Conservation (phyloP, 2,797 vertebrate genomes). For the Buceros bicornis region DNA sequence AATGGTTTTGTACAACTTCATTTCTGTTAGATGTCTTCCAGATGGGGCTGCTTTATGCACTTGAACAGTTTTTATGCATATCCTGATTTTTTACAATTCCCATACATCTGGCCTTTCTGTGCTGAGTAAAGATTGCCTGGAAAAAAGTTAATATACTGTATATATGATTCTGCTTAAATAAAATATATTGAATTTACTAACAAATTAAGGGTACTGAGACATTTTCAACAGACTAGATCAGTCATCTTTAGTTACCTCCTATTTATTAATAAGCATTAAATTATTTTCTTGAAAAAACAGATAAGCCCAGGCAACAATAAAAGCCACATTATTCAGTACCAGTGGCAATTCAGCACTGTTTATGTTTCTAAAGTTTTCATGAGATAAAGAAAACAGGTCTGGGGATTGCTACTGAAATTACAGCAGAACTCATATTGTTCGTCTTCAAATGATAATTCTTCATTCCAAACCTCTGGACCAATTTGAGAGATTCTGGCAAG, state of each 20-base stretch:
- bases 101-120: constrained; percentile 92
- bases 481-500: constrained; percentile 54
- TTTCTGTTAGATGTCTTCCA: constrained; percentile 99
- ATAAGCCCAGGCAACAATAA: constrained; percentile 66
- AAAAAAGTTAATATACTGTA: constrained; percentile 83
- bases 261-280: constrained; percentile 73
- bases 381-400: constrained; percentile 61
- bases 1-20: constrained; percentile 99
- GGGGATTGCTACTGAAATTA: constrained; percentile 59
- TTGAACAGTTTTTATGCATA: constrained; percentile 99
- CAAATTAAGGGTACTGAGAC: constrained; percentile 67
- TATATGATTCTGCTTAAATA: constrained; percentile 79
- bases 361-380: constrained; percentile 69
- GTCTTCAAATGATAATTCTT: constrained; percentile 55
- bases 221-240: constrained; percentile 72
- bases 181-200: constrained; percentile 77
- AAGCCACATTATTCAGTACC: constrained; percentile 52
- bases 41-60: constrained; percentile 99
- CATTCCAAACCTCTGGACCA: constrained; percentile 49
- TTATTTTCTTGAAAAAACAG: constrained; percentile 53
- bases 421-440: constrained; percentile 21
- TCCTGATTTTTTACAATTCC: constrained; percentile 91
- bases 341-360: constrained; percentile 61
- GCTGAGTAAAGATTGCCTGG: constrained; percentile 89
- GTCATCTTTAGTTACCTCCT: constrained; percentile 73